Evolutionary conservation across 1,140 invertebrate species (phyloP).

Genomic region (Carposina sasakii): DNA sequence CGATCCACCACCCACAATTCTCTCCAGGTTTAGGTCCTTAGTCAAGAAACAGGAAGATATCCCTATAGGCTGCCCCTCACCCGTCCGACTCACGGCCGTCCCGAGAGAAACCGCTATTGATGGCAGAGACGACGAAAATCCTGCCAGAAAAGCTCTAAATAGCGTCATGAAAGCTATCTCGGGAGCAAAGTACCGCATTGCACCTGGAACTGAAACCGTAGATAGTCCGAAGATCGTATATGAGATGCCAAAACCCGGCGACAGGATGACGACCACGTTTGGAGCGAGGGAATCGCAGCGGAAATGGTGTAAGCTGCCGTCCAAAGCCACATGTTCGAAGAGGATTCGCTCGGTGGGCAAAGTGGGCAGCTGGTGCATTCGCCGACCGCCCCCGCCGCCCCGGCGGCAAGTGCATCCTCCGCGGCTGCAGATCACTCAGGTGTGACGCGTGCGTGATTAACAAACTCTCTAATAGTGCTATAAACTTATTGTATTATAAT

Average conservation of each 20-base stretch:
- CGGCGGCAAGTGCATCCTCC: conserved; percentile 36
- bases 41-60: conserved; percentile 28
- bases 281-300: conserved; percentile 42
- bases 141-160: conserved; percentile 35
- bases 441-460: conserved; percentile 36
- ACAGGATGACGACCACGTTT: conserved; percentile 56
- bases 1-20: conserved; percentile 44
- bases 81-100: conserved; percentile 34
- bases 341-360: conserved; percentile 34
- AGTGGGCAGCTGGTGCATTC: conserved; percentile 36
- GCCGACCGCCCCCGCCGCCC: conserved; percentile 38
- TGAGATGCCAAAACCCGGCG: conserved; percentile 52
- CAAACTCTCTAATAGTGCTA: not conserved
- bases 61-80: conserved; percentile 23
- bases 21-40: conserved; percentile 29
- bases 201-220: conserved; percentile 40
- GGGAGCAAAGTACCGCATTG: conserved; percentile 51
- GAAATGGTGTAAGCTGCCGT: conserved; percentile 45
- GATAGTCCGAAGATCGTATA: conserved; percentile 64
- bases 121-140: conserved; percentile 34
- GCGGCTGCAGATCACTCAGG: conserved; percentile 60
- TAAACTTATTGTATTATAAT: not conserved
- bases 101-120: conserved; percentile 30
- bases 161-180: conserved; percentile 48
- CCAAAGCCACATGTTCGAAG: conserved; percentile 32